Evolutionary conservation across 2,888 invertebrate genomes (phyloP), one percentile per base, ranked within the genome.

Genomic region (Tipula helvola): DNA sequence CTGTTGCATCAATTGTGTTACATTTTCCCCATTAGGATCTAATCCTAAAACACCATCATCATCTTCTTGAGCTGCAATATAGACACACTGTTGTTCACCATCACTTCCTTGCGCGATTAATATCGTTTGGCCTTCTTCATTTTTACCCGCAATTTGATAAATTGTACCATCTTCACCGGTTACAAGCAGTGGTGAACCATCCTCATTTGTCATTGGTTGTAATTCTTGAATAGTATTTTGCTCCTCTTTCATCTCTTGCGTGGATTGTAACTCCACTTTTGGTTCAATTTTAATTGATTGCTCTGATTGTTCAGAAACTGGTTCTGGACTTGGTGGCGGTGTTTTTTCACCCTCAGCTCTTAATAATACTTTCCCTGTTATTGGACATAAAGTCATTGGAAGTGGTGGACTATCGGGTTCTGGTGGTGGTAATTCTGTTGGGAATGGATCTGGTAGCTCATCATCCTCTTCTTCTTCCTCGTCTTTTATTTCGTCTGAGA

Each of bases 131-230:
- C 96, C 96, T 84, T 95, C 95, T 88, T 95, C 95, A 88, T 95
- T 96, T 89, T 96, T 96, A n/a, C 96, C 95, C 0, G 95, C 94
- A 42, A 95, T 95, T 93, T 94, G 89, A 88, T 92, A 92, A n/a
- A 92, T 91, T 2, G 92, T 92, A n/a, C 97, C 96, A 89, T 97
- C 96, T 89, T 96, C 96, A 0, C 96, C 96, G 0, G 96, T 95
- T 71, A 96, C 96, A 89, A 96, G 94, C 88, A 96, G 93, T 16
- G 96, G 94, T 36, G 93, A 93, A 86, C 94, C 94, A 89, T 95
- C 94, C 57, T 93, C 92, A 88, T 93, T 93, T 47, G 91, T 90
- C 12, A 92, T 89, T 87, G 91, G 89, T 88, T 91, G 91, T 86
- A 91, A 89, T 88, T 91, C 91, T 87, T 91, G 91, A 47, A 91